Base-by-base conservation (phyloP, 1,140 invertebrate species). In the Ridgeia piscesae region DNA sequence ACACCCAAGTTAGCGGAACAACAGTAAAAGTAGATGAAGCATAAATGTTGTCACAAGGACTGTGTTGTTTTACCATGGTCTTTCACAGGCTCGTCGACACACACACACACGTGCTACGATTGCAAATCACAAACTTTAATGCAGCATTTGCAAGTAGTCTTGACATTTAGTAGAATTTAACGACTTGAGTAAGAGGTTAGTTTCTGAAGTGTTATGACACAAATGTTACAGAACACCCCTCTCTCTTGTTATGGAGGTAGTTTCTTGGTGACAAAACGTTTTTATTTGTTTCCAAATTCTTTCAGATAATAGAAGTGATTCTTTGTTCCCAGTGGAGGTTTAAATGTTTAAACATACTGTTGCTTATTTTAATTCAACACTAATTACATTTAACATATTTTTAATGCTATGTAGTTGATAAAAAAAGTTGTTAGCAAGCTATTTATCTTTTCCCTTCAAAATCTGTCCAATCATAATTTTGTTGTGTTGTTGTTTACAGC, bases 121-220 rank as follows among this genome's bases (percentile, higher is more conserved):
- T 77, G 58, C 58, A 77, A 77, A 77, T 77, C 58, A 77, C 58
- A 77, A 77, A 77, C 58, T 77, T 77, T 77, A 77, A 77, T 77
- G 58, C 58, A 77, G 17, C 58, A 77, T 77, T 77, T 77, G 8
- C 11, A 77, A 2, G 58, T 31, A 77, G 58, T 21, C 27, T 77
- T 77, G 58, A 77, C 58, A 21, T 77, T 77, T 77, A 77, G 58
- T 77, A 77, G 58, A 77, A 31, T 77, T 77, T 77, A 77, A 77
- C 27, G 17, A 77, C 27, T 4, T 21, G 58, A 77, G 58, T 77
- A 77, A 77, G 58, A 4, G 58, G 27, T 77, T 21, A 21, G 11
- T 77, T 77, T 9, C 58, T 21, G 11, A 77, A 77, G 58, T 77
- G 58, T 77, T 77, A 77, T 77, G 17, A 31, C 58, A 77, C 27